These are phyloP conservation scores for Rapana venosa DNA, from an alignment of 2,888 invertebrate genomes.

Conservation along the genomic window DNA sequence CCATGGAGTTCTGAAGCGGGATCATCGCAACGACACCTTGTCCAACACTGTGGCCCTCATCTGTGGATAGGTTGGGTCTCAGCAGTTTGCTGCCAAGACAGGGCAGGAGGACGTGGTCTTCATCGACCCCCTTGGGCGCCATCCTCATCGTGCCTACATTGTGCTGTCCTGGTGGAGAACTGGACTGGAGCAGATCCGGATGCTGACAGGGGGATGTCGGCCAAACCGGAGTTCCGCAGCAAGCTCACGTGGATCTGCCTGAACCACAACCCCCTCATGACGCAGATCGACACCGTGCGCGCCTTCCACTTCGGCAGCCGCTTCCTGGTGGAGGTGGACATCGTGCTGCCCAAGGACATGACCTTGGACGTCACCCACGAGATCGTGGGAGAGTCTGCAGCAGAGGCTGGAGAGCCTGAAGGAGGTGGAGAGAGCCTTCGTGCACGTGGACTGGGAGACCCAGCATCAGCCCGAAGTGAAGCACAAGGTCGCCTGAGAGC, in stretches of 20 bases:
- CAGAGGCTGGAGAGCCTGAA: constrained; percentile 79
- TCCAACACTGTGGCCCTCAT: constrained; percentile 79
- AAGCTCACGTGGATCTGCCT: constrained; percentile 77
- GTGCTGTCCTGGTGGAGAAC: constrained; percentile 78
- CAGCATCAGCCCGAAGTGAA: constrained; percentile 78
- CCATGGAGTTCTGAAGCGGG: constrained; percentile 78
- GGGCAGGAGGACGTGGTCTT: constrained; percentile 69
- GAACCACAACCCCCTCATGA: constrained; percentile 71
- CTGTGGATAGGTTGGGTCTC: constrained; percentile 78
- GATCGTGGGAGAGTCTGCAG: constrained; percentile 79
- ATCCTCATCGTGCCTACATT: constrained; percentile 79
- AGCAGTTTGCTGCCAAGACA: constrained; percentile 58
- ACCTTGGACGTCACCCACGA: constrained; percentile 79
- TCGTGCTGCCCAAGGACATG: constrained; percentile 79
- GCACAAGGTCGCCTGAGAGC: constrained; percentile 75
- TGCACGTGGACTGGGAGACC: constrained; percentile 80
- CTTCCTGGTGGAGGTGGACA: constrained; percentile 78
- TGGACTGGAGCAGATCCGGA: constrained; percentile 77
- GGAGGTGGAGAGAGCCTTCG: constrained; percentile 80
- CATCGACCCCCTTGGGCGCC: constrained; percentile 80
- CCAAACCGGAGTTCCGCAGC: constrained; percentile 76
- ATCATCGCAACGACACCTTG: constrained; percentile 80
- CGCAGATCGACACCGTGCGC: constrained; percentile 79
- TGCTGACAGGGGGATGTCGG: constrained; percentile 76
- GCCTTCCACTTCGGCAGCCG: constrained; percentile 80